These are phyloP conservation scores for Stratiolaelaps scimitus DNA, from an alignment of 1,140 invertebrate species.

Conservation along the genomic window DNA sequence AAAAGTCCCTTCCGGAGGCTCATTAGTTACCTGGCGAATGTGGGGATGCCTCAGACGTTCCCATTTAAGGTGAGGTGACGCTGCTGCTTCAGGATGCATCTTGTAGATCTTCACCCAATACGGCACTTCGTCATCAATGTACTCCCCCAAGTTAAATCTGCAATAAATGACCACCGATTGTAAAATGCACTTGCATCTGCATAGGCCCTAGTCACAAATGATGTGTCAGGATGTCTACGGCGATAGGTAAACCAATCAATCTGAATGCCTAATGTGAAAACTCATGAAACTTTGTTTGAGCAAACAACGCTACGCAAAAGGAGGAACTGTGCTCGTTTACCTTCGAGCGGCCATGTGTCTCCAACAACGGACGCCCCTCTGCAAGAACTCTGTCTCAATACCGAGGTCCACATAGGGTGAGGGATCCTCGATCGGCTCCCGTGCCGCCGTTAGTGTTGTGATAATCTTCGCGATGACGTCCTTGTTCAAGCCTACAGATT, in stretches of 20 bases:
- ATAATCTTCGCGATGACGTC: background rate
- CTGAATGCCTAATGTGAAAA: too few species aligned
- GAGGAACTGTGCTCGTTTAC: too few species aligned
- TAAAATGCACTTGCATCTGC: too few species aligned
- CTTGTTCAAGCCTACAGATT: constrained; percentile 7
- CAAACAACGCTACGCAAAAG: too few species aligned
- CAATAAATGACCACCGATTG: too few species aligned
- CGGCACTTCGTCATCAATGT: background rate
- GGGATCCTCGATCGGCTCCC: background rate
- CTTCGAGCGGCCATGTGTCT: background rate
- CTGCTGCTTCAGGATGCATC: background rate
- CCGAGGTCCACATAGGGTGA: background rate
- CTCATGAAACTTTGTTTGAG: too few species aligned
- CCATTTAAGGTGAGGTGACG: background rate
- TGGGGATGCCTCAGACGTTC: background rate
- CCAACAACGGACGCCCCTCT: background rate
- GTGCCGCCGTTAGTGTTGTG: background rate
- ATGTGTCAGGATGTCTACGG: too few species aligned
- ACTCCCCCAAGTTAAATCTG: background rate
- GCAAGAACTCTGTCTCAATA: background rate
- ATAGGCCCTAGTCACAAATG: too few species aligned
- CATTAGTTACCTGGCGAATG: constrained; percentile 1
- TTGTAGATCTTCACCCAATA: constrained; percentile 19
- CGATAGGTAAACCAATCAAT: too few species aligned
- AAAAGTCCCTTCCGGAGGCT: too few species aligned